Evolutionary conservation across 2,888 invertebrate species (phyloP).

Genomic region (Apeira syringaria): DNA sequence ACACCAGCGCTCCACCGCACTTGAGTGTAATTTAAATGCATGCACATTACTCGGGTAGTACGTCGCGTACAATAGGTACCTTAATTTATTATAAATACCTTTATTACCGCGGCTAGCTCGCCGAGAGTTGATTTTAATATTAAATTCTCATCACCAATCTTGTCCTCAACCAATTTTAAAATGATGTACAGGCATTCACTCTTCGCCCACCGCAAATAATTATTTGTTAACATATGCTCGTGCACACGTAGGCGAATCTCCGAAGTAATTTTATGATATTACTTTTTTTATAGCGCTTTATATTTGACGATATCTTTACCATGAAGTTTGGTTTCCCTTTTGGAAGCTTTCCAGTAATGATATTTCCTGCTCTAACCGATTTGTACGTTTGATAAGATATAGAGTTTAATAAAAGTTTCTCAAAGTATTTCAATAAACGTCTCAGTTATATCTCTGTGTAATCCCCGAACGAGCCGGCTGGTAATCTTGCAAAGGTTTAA

Average conservation of each 20-base stretch:
- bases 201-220: too few species aligned
- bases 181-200: not conserved
- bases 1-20: conserved; percentile 44
- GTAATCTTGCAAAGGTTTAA: conserved; percentile 68
- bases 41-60: conserved; percentile 56
- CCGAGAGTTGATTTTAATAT: conserved; percentile 33
- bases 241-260: too few species aligned
- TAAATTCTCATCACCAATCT: conserved; percentile 18
- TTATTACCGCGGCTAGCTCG: conserved; percentile 46
- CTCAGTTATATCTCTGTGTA: conserved; percentile 62
- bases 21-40: conserved; percentile 74
- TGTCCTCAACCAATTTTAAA: conserved; percentile 11
- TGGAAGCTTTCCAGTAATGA: conserved; percentile 38
- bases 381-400: conserved; percentile 41
- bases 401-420: conserved; percentile 54
- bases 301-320: too few species aligned
- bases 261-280: too few species aligned
- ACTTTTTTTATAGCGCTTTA: too few species aligned
- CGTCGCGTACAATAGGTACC: conserved; percentile 49
- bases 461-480: conserved; percentile 55
- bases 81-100: conserved; percentile 67
- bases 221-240: too few species aligned
- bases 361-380: conserved; percentile 48
- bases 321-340: too few species aligned
- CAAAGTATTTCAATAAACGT: conserved; percentile 59